Percentiles rank a stretch among this genome's conserved stretches.
Conservation (phyloP, 37 sponge, comb jelly and placozoan genomes). For the Crambe crambe region DNA sequence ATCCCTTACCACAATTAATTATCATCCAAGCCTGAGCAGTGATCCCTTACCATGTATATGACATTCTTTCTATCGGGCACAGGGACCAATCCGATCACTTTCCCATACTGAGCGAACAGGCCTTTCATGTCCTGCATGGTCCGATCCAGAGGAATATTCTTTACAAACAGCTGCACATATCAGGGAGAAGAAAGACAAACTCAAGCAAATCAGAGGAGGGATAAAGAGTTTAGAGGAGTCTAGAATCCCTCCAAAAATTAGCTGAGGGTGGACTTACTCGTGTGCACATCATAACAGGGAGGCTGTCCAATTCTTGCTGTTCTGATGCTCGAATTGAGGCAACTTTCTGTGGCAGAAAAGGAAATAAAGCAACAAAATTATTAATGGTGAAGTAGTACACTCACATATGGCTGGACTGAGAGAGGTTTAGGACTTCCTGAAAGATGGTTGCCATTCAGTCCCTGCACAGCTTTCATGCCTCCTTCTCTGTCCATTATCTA, state of each 20-base stretch:
- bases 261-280: too few species aligned
- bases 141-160: conserved; percentile 2
- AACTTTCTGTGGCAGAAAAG: background rate
- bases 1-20: too few species aligned
- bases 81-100: background rate
- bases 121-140: background rate
- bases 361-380: background rate
- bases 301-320: background rate
- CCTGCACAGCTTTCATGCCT: conserved; percentile 3
- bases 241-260: too few species aligned
- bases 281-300: background rate
- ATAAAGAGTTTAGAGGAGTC: too few species aligned
- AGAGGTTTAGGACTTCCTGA: conserved; percentile 15
- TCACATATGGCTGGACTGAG: conserved; percentile 7
- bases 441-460: conserved; percentile 5
- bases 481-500: conserved; percentile 29
- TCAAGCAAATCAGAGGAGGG: too few species aligned
- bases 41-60: background rate
- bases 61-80: conserved; percentile 5
- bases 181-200: too few species aligned
- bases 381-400: background rate
- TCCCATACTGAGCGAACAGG: conserved; percentile 2
- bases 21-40: too few species aligned
- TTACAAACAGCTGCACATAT: conserved; percentile 12
- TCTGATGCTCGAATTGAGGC: background rate